A percentile compares a stretch with the other conserved stretches of the same genome.
Evolutionary conservation across 2,113 vertebrate genomes (phyloP).

Genomic region (Peromyscus maniculatus): DNA sequence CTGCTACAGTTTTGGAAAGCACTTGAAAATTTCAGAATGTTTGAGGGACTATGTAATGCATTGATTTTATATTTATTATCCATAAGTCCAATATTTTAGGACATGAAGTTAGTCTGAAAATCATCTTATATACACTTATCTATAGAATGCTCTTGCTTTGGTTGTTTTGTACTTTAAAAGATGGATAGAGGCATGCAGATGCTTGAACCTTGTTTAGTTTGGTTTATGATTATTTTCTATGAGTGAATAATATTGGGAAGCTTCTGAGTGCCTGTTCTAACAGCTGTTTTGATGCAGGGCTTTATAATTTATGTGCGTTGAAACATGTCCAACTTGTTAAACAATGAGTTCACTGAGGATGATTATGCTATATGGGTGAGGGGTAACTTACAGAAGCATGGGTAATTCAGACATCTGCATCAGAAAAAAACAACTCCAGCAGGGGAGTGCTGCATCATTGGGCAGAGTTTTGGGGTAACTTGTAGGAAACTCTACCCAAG

Average conservation of each 20-base stretch:
- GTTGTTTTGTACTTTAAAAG: constrained; percentile 62
- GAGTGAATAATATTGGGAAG: not conserved
- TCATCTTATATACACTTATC: not conserved
- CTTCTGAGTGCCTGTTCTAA: constrained; percentile 62
- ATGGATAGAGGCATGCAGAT: not conserved
- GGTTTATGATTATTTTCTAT: constrained; percentile 64
- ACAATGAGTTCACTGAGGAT: not conserved
- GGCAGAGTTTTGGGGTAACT: not conserved
- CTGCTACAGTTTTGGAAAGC: constrained; percentile 14
- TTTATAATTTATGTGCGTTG: constrained; percentile 67
- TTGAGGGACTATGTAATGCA: constrained; percentile 54
- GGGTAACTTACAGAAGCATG: not conserved
- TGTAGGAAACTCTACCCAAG: not conserved
- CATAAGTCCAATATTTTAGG: constrained; percentile 58
- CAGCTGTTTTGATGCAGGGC: constrained; percentile 55
- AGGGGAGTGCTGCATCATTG: not conserved
- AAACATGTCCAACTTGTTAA: not conserved
- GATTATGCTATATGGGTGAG: not conserved
- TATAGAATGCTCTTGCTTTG: constrained; percentile 43
- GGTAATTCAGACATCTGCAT: not conserved
- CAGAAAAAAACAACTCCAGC: not conserved
- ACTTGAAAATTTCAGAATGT: constrained; percentile 2
- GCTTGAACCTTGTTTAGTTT: constrained; percentile 56
- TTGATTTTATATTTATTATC: constrained; percentile 71
- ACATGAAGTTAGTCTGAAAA: constrained; percentile 67